phyloP scores from a whole-genome alignment of 1,140 invertebrate genomes.

The Stegodyphus mimosarum region DNA sequence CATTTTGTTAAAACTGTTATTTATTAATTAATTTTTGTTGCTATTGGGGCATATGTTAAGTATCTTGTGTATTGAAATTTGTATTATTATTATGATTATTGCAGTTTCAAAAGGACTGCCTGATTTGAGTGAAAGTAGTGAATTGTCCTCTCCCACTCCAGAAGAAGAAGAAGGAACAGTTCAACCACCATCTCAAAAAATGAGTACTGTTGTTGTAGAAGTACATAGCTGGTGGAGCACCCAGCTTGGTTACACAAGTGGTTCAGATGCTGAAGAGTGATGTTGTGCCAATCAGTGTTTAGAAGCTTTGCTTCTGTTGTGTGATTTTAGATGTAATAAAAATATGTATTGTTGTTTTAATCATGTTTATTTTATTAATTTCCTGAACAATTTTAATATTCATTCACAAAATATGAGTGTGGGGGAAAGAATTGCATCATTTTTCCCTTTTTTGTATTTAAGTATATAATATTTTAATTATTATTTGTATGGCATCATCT shows the following conservation, averaged over 20 bases:
- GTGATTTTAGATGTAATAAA: neutral
- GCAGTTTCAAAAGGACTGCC: conserved; percentile 68
- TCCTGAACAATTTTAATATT: too few relatives aligned
- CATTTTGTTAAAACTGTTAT: neutral
- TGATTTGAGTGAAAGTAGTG: conserved; percentile 67
- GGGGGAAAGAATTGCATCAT: too few relatives aligned
- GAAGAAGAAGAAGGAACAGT: conserved; percentile 64
- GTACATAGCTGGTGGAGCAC: conserved; percentile 68
- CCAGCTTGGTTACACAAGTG: conserved; percentile 66
- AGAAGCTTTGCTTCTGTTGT: neutral
- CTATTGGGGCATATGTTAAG: neutral
- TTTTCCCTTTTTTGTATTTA: too few relatives aligned
- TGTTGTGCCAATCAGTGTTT: neutral
- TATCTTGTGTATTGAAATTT: neutral
- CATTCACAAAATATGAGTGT: too few relatives aligned
- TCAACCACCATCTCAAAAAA: conserved; percentile 66
- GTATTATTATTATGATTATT: conserved; percentile 11
- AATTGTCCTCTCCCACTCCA: conserved; percentile 62
- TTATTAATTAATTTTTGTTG: neutral
- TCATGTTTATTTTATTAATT: too few relatives aligned
- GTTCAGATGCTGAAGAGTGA: conserved; percentile 63
- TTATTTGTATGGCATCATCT: too few relatives aligned
- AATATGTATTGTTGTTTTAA: too few relatives aligned
- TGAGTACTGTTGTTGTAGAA: conserved; percentile 64
- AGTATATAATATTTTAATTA: too few relatives aligned